Percentiles rank a stretch among this genome's conserved stretches.
Evolutionary conservation across 2,797 vertebrate genomes (phyloP).

Genomic region (Pipistrellus nathusii): DNA sequence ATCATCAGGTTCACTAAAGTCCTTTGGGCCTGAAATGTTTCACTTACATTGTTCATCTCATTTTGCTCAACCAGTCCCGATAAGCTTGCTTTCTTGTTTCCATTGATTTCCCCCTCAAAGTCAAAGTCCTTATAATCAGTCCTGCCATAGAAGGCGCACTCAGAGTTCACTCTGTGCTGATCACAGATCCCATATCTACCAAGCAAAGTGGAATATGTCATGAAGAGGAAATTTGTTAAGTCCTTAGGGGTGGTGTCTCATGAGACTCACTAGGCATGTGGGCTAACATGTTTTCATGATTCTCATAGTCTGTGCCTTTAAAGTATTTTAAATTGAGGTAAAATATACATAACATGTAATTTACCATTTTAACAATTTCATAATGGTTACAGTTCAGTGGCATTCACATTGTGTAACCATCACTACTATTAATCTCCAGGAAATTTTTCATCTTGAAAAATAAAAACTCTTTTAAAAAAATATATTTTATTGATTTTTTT

Average conservation of each 20-base stretch:
- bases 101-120: neutral
- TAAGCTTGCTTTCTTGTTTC: neutral
- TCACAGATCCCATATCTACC: neutral
- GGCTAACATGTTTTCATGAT: neutral
- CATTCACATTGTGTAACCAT: neutral
- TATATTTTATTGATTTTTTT: too few relatives aligned
- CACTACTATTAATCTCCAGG: neutral
- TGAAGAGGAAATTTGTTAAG: neutral
- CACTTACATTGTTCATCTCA: neutral
- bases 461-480: neutral
- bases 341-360: neutral
- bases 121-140: neutral
- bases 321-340: neutral
- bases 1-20: neutral
- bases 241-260: neutral
- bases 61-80: neutral
- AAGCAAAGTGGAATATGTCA: neutral
- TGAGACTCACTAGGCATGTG: neutral
- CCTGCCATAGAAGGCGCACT: neutral
- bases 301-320: neutral
- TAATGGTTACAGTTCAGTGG: neutral
- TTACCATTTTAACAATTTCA: neutral
- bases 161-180: neutral
- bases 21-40: neutral
- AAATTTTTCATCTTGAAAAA: neutral